phyloP scores from a whole-genome alignment of 2,797 vertebrate species.

The Melanotaenia maccullochi region DNA sequence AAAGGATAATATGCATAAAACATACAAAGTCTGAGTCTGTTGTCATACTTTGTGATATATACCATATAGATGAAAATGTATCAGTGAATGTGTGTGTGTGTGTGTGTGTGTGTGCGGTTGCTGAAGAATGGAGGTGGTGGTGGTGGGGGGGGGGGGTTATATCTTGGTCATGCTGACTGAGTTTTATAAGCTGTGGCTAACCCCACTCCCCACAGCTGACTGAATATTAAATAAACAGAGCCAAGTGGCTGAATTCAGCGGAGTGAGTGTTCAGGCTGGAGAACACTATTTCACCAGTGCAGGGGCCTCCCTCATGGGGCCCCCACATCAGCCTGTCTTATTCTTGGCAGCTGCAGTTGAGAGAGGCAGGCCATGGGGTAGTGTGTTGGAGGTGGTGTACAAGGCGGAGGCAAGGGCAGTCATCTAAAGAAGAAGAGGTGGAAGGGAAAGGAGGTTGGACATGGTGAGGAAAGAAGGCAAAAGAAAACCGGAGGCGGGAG shows the following conservation, averaged over 20 bases:
- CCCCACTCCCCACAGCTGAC: conserved; percentile 87
- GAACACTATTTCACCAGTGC: conserved; percentile 60
- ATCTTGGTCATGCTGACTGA: conserved; percentile 84
- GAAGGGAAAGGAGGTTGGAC: conserved; percentile 44
- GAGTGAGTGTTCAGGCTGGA: conserved; percentile 73
- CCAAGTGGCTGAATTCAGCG: conserved; percentile 81
- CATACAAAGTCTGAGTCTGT: background rate
- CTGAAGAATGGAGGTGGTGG: conserved; percentile 8
- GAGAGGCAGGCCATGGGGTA: conserved; percentile 62
- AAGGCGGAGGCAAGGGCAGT: conserved; percentile 29
- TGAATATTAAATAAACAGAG: conserved; percentile 89
- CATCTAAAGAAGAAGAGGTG: conserved; percentile 11
- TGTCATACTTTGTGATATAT: conserved; percentile 10
- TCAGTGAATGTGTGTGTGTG: conserved; percentile 21
- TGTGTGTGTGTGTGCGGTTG: conserved; percentile 20
- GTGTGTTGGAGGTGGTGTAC: conserved; percentile 53
- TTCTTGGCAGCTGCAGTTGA: conserved; percentile 81
- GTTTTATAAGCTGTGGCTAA: conserved; percentile 88
- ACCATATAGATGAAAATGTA: conserved; percentile 12
- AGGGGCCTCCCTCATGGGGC: conserved; percentile 68
- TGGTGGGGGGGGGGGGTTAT: conserved; percentile 65
- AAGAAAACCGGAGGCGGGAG: conserved; percentile 55
- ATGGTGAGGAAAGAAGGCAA: conserved; percentile 37
- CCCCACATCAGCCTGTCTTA: conserved; percentile 80
- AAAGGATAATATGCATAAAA: conserved; percentile 17